Percentiles rank a stretch among this genome's conserved stretches.
Evolutionary conservation across 2,797 vertebrate species (phyloP).

Genomic region (Microchirus variegatus): DNA sequence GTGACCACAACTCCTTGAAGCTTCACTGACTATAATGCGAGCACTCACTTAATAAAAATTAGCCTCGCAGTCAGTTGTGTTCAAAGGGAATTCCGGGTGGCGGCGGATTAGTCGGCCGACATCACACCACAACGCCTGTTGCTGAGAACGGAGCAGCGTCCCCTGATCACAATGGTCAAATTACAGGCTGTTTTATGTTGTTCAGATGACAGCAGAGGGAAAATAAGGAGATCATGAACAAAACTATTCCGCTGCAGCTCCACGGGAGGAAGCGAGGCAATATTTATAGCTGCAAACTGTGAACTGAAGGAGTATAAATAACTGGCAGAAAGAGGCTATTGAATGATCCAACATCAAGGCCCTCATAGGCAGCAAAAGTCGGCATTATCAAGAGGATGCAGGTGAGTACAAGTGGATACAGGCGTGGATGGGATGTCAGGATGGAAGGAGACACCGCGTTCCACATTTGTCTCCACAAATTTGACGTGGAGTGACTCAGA

Average conservation of each 20-base stretch:
- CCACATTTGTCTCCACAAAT: conserved; percentile 11
- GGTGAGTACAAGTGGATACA: conserved; percentile 65
- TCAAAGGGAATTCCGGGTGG: conserved; percentile 56
- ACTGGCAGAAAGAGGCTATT: conserved; percentile 50
- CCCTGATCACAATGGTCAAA: conserved; percentile 63
- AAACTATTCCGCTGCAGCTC: conserved; percentile 36
- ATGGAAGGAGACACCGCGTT: conserved; percentile 36
- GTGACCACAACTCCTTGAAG: conserved; percentile 70
- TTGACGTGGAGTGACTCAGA: conserved; percentile 55
- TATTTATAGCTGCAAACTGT: conserved; percentile 36
- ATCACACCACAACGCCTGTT: conserved; percentile 36
- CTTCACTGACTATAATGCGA: conserved; percentile 54
- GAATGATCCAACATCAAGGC: conserved; percentile 60
- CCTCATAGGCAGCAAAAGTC: conserved; percentile 46
- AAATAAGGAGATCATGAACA: conserved; percentile 38
- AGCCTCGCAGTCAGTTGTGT: conserved; percentile 53
- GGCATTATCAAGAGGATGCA: conserved; percentile 65
- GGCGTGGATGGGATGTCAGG: conserved; percentile 28
- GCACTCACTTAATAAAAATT: conserved; percentile 71
- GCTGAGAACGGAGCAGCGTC: conserved; percentile 32
- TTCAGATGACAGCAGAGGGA: conserved; percentile 43
- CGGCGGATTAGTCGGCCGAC: conserved; percentile 30
- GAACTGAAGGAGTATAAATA: conserved; percentile 61
- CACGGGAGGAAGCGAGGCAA: conserved; percentile 35
- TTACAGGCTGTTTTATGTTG: conserved; percentile 49